Conservation (phyloP, 2,113 vertebrate species). For the Colistium nudipinnis region DNA sequence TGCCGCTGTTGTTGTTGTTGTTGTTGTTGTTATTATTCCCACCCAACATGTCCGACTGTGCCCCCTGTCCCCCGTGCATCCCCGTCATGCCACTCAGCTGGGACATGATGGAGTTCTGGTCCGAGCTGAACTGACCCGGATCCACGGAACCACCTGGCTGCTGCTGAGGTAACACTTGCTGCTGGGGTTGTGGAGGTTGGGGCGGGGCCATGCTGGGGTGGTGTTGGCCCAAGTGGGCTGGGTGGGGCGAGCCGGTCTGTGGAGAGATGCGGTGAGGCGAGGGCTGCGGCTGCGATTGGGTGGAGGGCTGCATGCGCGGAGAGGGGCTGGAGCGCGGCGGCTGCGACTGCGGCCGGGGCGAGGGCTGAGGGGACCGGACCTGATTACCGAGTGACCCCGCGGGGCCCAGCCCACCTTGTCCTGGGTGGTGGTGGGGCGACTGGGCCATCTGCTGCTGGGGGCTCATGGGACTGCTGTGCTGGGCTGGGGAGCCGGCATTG, state of each 20-base stretch:
- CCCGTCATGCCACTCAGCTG: constrained; percentile 92
- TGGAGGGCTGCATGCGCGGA: constrained; percentile 90
- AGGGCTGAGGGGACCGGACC: constrained; percentile 96
- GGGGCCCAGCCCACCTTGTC: constrained; percentile 86
- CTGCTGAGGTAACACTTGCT: constrained; percentile 67
- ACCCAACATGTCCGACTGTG: constrained; percentile 88
- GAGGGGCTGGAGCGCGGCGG: constrained; percentile 97
- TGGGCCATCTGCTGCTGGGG: constrained; percentile 89
- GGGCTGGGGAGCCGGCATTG: constrained; percentile 86
- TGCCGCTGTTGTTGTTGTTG: constrained; percentile 65
- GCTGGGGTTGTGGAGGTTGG: constrained; percentile 80
- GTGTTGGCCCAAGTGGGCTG: constrained; percentile 79
- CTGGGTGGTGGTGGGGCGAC: constrained; percentile 94
- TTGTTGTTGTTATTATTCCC: constrained; percentile 66
- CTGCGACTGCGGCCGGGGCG: constrained; percentile 92
- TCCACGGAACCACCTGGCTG: constrained; percentile 86
- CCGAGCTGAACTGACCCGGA: constrained; percentile 76
- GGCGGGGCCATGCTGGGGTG: constrained; percentile 85
- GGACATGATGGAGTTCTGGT: constrained; percentile 90
- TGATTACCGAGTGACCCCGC: constrained; percentile 91
- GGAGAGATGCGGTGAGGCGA: constrained; percentile 97
- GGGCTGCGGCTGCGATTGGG: constrained; percentile 90
- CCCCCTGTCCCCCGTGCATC: constrained; percentile 89
- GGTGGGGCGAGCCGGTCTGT: constrained; percentile 96
- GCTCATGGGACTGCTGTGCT: constrained; percentile 95